Percentiles rank a stretch among this genome's conserved stretches.
phyloP scores from a whole-genome alignment of 2,888 invertebrate genomes.

The Ethmia dodecea region DNA sequence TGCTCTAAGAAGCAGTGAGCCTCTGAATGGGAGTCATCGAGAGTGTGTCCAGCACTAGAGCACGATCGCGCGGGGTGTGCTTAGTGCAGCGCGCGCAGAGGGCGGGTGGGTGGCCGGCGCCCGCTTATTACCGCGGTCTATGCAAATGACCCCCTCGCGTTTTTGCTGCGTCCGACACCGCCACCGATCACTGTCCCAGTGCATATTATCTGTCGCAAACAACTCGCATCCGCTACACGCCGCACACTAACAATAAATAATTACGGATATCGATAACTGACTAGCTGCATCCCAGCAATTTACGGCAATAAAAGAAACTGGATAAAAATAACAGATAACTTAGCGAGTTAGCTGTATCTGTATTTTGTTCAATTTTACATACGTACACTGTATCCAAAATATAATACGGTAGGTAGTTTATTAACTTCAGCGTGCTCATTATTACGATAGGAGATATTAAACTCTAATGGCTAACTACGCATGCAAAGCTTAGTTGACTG shows the following conservation, averaged over 20 bases:
- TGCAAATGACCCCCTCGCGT: constrained; percentile 69
- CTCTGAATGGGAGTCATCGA: constrained; percentile 33
- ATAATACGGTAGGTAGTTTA: no score
- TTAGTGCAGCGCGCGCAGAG: constrained; percentile 22
- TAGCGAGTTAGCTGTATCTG: no score
- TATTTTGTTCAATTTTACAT: no score
- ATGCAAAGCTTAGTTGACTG: constrained; percentile 8
- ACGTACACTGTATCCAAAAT: no score
- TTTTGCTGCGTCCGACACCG: constrained; percentile 55
- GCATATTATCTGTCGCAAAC: constrained; percentile 69
- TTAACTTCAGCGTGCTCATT: constrained; percentile 30
- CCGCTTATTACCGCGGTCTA: constrained; percentile 63
- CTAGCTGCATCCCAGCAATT: constrained; percentile 37
- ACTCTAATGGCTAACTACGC: constrained; percentile 35
- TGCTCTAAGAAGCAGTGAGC: constrained; percentile 26
- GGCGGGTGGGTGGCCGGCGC: constrained; percentile 26
- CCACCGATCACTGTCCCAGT: constrained; percentile 59
- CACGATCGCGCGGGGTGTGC: constrained; percentile 35
- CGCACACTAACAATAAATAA: constrained; percentile 65
- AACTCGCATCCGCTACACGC: constrained; percentile 67
- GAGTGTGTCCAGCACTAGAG: constrained; percentile 16
- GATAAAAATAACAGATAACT: constrained; percentile 27
- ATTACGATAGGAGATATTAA: constrained; percentile 43
- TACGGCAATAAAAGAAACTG: constrained; percentile 41
- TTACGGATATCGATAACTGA: constrained; percentile 63